Evolutionary conservation across 2,888 invertebrate species (phyloP).

Genomic region (Conistra vaccinii): DNA sequence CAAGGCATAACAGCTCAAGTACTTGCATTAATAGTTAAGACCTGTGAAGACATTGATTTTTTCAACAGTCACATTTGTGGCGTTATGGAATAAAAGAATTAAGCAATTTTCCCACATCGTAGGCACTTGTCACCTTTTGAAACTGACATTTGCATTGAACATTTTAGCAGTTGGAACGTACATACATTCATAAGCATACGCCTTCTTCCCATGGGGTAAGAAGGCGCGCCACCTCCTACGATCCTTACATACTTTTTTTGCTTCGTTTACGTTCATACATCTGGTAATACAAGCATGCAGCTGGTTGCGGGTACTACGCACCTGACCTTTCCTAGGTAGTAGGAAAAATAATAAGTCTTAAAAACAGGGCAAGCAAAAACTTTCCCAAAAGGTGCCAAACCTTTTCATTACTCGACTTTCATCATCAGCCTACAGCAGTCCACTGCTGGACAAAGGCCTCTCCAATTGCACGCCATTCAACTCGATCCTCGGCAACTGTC

Average conservation of each 20-base stretch:
- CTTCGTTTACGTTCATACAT: too few species aligned
- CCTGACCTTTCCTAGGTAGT: too few species aligned
- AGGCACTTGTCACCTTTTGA: neutral
- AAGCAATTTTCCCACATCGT: neutral
- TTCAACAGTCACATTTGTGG: neutral
- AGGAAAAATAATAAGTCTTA: neutral
- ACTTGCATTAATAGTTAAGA: conserved; percentile 25
- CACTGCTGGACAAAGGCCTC: neutral
- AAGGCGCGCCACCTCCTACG: too few species aligned
- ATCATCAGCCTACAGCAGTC: neutral
- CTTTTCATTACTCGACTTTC: neutral
- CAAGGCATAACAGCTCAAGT: conserved; percentile 18
- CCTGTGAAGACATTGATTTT: conserved; percentile 44
- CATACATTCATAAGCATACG: too few species aligned
- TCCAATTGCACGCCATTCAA: neutral
- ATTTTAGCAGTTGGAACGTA: neutral
- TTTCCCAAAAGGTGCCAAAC: neutral
- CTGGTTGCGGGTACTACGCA: too few species aligned
- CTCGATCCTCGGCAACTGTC: neutral
- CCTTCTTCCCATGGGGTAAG: too few species aligned
- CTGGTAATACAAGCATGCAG: too few species aligned
- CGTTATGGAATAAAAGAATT: neutral
- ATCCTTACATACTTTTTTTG: too few species aligned
- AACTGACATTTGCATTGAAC: too few species aligned
- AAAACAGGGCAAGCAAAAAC: neutral